These are phyloP conservation scores for Oreortyx pictus DNA, from an alignment of 2,797 vertebrate genomes.

Conservation along the genomic window DNA sequence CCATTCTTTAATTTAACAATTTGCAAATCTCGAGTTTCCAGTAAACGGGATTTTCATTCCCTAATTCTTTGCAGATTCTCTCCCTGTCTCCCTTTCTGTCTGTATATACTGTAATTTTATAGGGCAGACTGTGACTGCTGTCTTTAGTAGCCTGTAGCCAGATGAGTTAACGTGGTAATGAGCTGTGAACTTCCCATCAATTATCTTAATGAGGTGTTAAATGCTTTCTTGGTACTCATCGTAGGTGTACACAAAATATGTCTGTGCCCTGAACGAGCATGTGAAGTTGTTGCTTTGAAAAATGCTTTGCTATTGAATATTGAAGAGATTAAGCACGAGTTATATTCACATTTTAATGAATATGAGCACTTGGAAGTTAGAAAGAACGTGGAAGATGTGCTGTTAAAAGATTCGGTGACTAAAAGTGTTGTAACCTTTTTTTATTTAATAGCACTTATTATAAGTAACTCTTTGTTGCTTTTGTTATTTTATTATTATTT, in stretches of 20 bases:
- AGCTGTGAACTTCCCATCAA: constrained; percentile 27
- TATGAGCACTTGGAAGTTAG: not conserved
- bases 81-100: too few relatives aligned
- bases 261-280: not conserved
- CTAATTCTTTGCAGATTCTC: not conserved
- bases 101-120: not conserved
- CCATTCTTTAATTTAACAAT: not conserved
- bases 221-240: not conserved
- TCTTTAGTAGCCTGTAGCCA: not conserved
- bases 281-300: not conserved
- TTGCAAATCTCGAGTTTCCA: not conserved
- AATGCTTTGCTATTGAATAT: not conserved
- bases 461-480: not conserved
- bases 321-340: not conserved
- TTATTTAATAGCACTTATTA: not conserved
- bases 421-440: not conserved
- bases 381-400: not conserved
- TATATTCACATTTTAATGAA: not conserved
- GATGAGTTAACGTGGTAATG: constrained; percentile 45
- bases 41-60: not conserved
- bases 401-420: not conserved
- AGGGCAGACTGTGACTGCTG: constrained; percentile 16
- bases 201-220: constrained; percentile 61
- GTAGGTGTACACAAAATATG: not conserved
- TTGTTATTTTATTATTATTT: too few relatives aligned